These are phyloP conservation scores for Lanistes nyassanus DNA, from an alignment of 1,140 invertebrate species.

Conservation along the genomic window DNA sequence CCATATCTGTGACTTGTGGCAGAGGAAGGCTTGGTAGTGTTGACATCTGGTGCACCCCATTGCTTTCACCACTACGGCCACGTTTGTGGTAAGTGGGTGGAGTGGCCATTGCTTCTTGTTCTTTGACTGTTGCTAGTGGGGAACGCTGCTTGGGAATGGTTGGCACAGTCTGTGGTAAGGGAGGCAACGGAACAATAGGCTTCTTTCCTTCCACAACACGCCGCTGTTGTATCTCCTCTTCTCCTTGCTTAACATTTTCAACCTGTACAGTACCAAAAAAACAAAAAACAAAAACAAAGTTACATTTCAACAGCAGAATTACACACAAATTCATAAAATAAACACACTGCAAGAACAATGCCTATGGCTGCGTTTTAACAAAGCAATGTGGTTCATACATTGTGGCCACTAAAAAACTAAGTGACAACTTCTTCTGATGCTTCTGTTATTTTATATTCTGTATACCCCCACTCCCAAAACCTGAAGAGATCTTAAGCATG, in stretches of 20 bases:
- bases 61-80: neutral
- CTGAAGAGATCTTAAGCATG: too few relatives aligned
- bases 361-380: too few relatives aligned
- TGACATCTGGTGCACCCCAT: slow-evolving; percentile 28
- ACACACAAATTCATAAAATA: too few relatives aligned
- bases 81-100: too few relatives aligned
- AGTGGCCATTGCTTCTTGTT: too few relatives aligned
- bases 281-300: neutral
- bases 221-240: slow-evolving; percentile 14
- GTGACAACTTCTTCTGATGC: too few relatives aligned
- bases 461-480: too few relatives aligned
- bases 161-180: slow-evolving; percentile 3
- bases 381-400: too few relatives aligned
- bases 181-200: slow-evolving; percentile 13
- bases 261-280: slow-evolving; percentile 6
- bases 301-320: too few relatives aligned
- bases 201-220: slow-evolving; percentile 45
- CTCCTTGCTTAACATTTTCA: slow-evolving; percentile 19
- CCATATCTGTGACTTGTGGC: slow-evolving; percentile 49
- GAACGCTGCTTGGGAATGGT: slow-evolving; percentile 8
- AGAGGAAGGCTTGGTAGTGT: slow-evolving; percentile 50
- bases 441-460: too few relatives aligned
- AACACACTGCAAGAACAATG: too few relatives aligned
- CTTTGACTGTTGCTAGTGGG: neutral
- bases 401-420: too few relatives aligned